Conservation (phyloP, 2,797 vertebrate species). For the Zenarchopterus dispar region DNA sequence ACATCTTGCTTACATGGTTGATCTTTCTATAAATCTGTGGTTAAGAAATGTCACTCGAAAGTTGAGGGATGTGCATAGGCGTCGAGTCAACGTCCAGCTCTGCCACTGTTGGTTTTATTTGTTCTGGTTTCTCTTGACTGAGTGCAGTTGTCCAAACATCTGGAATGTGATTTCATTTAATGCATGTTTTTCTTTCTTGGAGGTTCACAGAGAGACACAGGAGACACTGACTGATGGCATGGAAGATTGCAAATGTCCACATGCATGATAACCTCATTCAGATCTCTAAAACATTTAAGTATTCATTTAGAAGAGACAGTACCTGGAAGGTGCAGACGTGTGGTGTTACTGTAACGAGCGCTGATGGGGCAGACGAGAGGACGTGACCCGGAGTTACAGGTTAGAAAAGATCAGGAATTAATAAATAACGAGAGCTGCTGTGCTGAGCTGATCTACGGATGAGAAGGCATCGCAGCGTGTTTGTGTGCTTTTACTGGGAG, state of each 20-base stretch:
- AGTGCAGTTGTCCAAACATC: constrained; percentile 84
- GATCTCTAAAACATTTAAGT: constrained; percentile 92
- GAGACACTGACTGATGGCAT: constrained; percentile 72
- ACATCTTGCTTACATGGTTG: constrained; percentile 94
- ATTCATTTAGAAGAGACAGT: constrained; percentile 97
- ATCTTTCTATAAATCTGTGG: constrained; percentile 86
- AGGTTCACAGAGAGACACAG: constrained; percentile 56
- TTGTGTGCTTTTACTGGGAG: constrained; percentile 62
- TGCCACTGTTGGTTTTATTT: background rate
- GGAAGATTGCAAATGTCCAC: constrained; percentile 90
- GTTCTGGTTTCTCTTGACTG: constrained; percentile 84
- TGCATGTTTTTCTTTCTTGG: constrained; percentile 22
- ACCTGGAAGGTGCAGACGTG: constrained; percentile 62
- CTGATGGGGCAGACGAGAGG: background rate
- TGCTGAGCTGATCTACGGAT: constrained; percentile 7
- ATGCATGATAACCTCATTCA: constrained; percentile 96
- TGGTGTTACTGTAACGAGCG: background rate
- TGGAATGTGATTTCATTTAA: constrained; percentile 92
- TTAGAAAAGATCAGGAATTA: constrained; percentile 28
- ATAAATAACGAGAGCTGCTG: constrained; percentile 35
- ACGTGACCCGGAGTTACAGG: background rate
- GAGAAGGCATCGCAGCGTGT: constrained; percentile 45
- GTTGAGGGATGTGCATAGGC: constrained; percentile 97
- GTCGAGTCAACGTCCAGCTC: constrained; percentile 47
- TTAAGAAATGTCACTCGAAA: constrained; percentile 94